Evolutionary conservation across 2,888 invertebrate species (phyloP).

Genomic region (Chamaedrilus cognettii): DNA sequence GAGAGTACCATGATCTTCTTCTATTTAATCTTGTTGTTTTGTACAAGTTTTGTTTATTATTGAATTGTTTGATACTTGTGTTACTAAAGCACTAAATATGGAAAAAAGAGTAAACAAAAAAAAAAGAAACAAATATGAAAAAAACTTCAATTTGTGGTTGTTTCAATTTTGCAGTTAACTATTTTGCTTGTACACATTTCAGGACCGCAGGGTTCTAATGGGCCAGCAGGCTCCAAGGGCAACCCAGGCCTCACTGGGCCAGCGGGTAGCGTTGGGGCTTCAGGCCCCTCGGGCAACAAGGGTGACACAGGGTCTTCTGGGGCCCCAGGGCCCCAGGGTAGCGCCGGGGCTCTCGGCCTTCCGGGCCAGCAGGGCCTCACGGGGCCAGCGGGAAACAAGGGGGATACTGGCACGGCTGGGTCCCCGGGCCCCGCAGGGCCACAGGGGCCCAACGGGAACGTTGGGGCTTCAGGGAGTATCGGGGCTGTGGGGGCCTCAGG

Average conservation of each 20-base stretch:
- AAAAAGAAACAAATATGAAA: no score
- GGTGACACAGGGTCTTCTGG: conserved; percentile 32
- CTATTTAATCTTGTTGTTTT: not conserved
- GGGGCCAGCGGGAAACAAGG: conserved; percentile 23
- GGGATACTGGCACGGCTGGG: conserved; percentile 20
- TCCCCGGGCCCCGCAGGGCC: conserved; percentile 18
- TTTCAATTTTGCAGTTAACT: no score
- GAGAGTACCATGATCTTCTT: no score
- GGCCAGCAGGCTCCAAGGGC: conserved; percentile 24
- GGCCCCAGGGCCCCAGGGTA: conserved; percentile 17
- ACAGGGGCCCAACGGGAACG: not conserved
- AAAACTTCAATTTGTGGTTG: no score
- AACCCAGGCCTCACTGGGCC: conserved; percentile 20
- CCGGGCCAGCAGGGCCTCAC: conserved; percentile 13
- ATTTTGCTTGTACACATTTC: no score
- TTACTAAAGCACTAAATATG: no score
- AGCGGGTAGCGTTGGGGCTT: conserved; percentile 16
- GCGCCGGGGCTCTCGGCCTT: conserved; percentile 23
- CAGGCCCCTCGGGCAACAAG: conserved; percentile 16
- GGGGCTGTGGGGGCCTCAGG: not conserved
- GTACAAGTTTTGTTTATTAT: not conserved
- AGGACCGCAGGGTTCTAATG: conserved; percentile 28
- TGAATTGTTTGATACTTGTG: no score
- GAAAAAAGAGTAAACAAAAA: no score
- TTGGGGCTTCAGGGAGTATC: not conserved